phyloP scores from a whole-genome alignment of 2,113 vertebrate species.

The Patagioenas fasciata region DNA sequence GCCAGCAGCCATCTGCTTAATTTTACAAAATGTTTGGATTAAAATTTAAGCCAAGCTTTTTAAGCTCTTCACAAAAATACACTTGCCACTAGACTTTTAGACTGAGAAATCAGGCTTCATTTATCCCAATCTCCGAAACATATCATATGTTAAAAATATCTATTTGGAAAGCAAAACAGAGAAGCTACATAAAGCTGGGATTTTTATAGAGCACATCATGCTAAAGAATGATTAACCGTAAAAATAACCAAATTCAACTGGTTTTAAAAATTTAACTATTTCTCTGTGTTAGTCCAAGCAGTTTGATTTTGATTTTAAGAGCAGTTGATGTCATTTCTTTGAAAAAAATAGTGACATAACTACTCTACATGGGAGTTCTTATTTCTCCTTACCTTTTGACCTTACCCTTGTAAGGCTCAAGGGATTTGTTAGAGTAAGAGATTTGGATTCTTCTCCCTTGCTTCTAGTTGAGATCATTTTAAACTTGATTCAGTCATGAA shows the following conservation, averaged over 20 bases:
- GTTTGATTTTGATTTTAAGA: background rate
- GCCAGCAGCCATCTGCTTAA: constrained; percentile 67
- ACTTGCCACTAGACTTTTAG: background rate
- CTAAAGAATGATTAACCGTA: background rate
- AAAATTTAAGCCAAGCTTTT: constrained; percentile 58
- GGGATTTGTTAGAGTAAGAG: constrained; percentile 30
- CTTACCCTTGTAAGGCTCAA: background rate
- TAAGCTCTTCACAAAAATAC: constrained; percentile 6
- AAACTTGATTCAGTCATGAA: constrained; percentile 26
- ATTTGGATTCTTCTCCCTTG: background rate
- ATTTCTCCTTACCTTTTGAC: background rate
- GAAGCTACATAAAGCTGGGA: background rate
- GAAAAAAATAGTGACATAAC: background rate
- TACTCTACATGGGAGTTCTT: background rate
- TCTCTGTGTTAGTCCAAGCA: background rate
- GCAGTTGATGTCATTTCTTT: background rate
- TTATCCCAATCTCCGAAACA: background rate
- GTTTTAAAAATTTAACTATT: background rate
- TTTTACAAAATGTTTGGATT: constrained; percentile 49
- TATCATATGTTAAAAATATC: background rate
- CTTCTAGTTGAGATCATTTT: constrained; percentile 17
- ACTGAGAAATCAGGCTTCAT: background rate
- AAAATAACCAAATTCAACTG: background rate
- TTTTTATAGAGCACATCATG: background rate
- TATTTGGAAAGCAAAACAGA: background rate